A percentile compares a stretch with the other conserved stretches of the same genome.
Evolutionary conservation across 2,888 invertebrate species (phyloP).

Genomic region (Cosmia pyralina): DNA sequence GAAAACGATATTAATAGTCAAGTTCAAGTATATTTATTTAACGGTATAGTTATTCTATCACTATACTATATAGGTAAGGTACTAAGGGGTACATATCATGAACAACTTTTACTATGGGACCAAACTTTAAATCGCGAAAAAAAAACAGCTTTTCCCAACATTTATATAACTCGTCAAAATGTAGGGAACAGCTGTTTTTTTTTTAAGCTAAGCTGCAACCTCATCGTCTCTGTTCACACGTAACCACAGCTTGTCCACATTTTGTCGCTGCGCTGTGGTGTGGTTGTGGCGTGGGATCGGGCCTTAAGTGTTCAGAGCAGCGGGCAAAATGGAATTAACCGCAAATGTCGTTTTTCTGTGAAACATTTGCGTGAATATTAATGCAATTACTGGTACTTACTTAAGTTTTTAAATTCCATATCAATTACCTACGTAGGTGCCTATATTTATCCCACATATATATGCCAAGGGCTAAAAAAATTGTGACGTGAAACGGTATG

Average conservation of each 20-base stretch:
- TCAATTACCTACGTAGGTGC: conserved; percentile 16
- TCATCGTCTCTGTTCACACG: too few species aligned
- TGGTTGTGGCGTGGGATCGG: too few species aligned
- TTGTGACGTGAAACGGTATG: conserved; percentile 32
- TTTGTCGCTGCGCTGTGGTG: too few species aligned
- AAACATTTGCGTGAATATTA: conserved; percentile 40
- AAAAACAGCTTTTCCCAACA: too few species aligned
- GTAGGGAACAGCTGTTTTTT: too few species aligned
- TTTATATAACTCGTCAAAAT: too few species aligned
- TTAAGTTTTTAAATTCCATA: conserved; percentile 39
- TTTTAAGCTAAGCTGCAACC: too few species aligned
- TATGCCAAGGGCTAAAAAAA: conserved; percentile 63
- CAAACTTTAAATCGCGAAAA: too few species aligned
- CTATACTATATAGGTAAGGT: too few species aligned
- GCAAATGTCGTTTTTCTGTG: conserved; percentile 31
- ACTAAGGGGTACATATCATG: too few species aligned
- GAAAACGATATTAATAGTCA: conserved; percentile 13
- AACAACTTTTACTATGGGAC: too few species aligned
- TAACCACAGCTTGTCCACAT: too few species aligned
- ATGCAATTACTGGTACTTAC: conserved; percentile 20
- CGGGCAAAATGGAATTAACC: conserved; percentile 15
- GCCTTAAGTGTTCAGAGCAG: background rate
- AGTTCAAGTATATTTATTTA: conserved; percentile 16
- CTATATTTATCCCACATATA: conserved; percentile 36
- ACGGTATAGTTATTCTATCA: background rate